phyloP scores from a whole-genome alignment of 2,797 vertebrate genomes.

The Poeciliopsis gracilis region DNA sequence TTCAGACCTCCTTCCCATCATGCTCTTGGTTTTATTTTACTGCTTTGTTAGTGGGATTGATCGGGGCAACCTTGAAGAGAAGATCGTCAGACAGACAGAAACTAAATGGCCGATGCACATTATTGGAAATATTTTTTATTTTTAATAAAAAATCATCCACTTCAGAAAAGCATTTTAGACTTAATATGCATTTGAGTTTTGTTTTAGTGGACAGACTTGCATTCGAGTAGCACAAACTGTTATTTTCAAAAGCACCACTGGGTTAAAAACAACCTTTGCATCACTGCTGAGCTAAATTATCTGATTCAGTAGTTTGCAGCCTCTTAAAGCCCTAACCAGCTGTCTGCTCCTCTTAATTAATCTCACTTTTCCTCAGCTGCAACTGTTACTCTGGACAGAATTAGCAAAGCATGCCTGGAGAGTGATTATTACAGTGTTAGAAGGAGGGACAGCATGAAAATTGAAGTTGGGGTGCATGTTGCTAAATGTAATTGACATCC shows the following conservation, averaged over 20 bases:
- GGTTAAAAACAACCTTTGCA: conserved; percentile 11
- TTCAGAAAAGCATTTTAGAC: background rate
- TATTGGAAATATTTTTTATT: background rate
- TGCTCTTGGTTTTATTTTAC: background rate
- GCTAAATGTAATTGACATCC: conserved; percentile 13
- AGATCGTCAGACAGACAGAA: background rate
- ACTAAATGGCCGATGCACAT: background rate
- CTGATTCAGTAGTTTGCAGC: conserved; percentile 19
- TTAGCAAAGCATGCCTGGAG: background rate
- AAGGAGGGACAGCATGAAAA: conserved; percentile 12
- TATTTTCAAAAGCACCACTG: background rate
- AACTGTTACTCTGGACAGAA: conserved; percentile 23
- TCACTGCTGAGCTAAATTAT: conserved; percentile 15
- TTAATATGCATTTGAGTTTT: background rate
- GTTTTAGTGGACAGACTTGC: background rate
- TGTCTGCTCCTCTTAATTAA: conserved; percentile 38
- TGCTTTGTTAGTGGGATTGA: background rate
- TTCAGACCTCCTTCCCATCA: background rate
- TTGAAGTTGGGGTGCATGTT: background rate
- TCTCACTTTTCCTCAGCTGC: conserved; percentile 20
- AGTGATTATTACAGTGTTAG: conserved; percentile 12
- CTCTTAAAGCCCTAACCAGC: conserved; percentile 41
- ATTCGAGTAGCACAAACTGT: background rate
- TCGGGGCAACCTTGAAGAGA: background rate
- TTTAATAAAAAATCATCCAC: background rate